Conservation (phyloP, 2,888 invertebrate genomes). For the Pheosia gnoma region DNA sequence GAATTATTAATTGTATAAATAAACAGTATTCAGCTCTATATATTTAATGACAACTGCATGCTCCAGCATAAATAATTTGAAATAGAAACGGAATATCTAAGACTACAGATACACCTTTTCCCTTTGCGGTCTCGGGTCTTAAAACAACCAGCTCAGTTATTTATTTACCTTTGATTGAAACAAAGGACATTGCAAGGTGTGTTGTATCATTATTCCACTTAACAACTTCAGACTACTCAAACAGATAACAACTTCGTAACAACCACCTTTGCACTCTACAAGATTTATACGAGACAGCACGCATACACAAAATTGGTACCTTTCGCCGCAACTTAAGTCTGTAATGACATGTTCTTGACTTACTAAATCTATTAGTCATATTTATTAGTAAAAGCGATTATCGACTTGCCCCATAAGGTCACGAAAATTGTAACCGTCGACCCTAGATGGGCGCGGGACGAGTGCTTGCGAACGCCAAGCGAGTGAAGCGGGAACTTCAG, state of each 20-base stretch:
- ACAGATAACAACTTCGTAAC: neutral
- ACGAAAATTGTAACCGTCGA: conserved; percentile 72
- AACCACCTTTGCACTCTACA: neutral
- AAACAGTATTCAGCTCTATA: too few species aligned
- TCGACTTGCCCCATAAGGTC: conserved; percentile 70
- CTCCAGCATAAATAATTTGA: too few species aligned
- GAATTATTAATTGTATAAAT: too few species aligned
- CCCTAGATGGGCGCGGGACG: conserved; percentile 66
- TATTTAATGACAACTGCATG: too few species aligned
- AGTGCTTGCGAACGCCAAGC: conserved; percentile 52
- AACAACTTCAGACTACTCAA: neutral
- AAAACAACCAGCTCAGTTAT: too few species aligned
- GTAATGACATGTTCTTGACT: conserved; percentile 28
- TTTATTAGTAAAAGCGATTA: conserved; percentile 58
- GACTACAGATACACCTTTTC: too few species aligned
- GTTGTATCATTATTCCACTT: neutral
- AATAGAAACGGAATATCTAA: too few species aligned
- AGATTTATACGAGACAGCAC: neutral
- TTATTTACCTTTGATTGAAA: neutral
- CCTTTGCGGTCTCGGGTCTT: too few species aligned
- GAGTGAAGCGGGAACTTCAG: conserved; percentile 41
- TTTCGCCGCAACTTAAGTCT: conserved; percentile 22
- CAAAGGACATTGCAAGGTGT: neutral
- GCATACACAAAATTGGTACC: conserved; percentile 13
- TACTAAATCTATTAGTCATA: conserved; percentile 41